Evolutionary conservation across 2,113 vertebrate genomes (phyloP).

Genomic region (Camelus dromedarius): DNA sequence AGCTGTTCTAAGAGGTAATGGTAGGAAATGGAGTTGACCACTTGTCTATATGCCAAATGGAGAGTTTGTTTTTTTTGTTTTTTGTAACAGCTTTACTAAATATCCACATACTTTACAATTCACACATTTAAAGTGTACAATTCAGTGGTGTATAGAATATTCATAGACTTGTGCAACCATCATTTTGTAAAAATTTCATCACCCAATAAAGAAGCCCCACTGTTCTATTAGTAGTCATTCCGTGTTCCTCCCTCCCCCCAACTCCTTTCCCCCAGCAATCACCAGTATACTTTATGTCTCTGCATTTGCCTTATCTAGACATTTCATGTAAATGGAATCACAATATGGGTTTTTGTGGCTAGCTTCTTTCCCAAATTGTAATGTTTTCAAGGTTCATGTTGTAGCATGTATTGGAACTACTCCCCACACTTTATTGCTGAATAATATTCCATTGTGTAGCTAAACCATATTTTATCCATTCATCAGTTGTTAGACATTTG

Average conservation of each 20-base stretch:
- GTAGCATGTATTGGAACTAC: neutral
- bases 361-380: neutral
- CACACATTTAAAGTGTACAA: neutral
- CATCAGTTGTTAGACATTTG: neutral
- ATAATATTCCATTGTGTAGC: neutral
- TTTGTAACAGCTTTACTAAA: neutral
- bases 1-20: neutral
- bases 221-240: neutral
- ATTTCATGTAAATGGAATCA: neutral
- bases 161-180: neutral
- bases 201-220: neutral
- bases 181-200: neutral
- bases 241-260: neutral
- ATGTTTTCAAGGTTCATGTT: neutral
- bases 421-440: neutral
- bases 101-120: neutral
- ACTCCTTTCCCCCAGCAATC: neutral
- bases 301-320: neutral
- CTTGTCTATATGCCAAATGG: neutral
- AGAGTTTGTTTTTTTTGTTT: neutral
- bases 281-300: neutral
- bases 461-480: neutral
- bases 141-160: neutral
- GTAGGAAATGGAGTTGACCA: neutral
- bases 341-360: neutral